phyloP scores from a whole-genome alignment of 2,113 vertebrate species.

The Phoxinus phoxinus region DNA sequence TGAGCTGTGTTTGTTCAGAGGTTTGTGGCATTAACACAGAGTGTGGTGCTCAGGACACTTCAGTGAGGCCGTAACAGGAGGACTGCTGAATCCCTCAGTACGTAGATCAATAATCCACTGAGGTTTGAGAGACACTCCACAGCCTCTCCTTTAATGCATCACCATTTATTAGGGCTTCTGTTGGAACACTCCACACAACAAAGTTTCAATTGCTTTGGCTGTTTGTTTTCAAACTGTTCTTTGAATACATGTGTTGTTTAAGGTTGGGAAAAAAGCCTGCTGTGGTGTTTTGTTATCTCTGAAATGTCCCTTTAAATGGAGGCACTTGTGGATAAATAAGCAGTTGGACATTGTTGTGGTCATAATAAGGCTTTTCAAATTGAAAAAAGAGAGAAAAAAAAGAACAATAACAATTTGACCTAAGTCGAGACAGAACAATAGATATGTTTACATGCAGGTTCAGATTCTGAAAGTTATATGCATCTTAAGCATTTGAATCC shows the following conservation, averaged over 20 bases:
- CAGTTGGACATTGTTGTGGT: background rate
- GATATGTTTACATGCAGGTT: background rate
- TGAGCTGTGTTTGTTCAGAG: slow-evolving; percentile 5
- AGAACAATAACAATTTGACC: background rate
- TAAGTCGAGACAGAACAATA: background rate
- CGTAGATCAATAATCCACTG: slow-evolving; percentile 29
- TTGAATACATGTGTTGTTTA: slow-evolving; percentile 10
- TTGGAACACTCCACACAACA: background rate
- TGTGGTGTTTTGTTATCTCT: slow-evolving; percentile 6
- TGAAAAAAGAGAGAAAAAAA: background rate
- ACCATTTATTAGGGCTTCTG: background rate
- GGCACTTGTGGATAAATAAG: slow-evolving; percentile 14
- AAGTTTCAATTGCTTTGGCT: background rate
- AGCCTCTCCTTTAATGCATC: background rate
- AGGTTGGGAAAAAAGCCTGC: background rate
- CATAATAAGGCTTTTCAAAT: background rate
- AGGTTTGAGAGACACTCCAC: background rate
- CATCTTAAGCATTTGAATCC: background rate
- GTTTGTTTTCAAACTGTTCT: slow-evolving; percentile 9
- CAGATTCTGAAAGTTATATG: background rate
- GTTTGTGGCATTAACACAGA: slow-evolving; percentile 27
- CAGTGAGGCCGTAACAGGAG: background rate
- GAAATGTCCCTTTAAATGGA: background rate
- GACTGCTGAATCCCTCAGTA: slow-evolving; percentile 3
- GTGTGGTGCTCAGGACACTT: background rate